These are phyloP conservation scores for Folsomia manolachei DNA, from an alignment of 2,888 invertebrate species.

Conservation along the genomic window DNA sequence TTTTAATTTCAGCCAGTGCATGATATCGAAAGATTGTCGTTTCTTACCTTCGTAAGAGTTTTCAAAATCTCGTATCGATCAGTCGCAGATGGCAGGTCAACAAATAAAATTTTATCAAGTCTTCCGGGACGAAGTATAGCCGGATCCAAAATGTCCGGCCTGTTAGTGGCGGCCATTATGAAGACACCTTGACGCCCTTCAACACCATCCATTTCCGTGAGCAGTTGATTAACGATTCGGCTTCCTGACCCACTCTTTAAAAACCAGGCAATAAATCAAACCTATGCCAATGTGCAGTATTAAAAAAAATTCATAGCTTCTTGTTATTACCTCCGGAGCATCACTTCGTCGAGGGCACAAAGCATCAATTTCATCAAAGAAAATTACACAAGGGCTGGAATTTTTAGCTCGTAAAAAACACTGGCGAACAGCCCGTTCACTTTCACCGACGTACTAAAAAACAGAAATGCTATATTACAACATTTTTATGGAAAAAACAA, in stretches of 20 bases:
- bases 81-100: slow-evolving; percentile 75
- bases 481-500: background rate
- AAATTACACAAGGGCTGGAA: slow-evolving; percentile 96
- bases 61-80: slow-evolving; percentile 85
- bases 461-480: background rate
- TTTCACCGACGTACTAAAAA: slow-evolving; percentile 92
- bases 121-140: slow-evolving; percentile 89
- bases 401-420: slow-evolving; percentile 92
- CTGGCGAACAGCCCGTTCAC: slow-evolving; percentile 92
- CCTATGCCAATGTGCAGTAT: too few relatives aligned
- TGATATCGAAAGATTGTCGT: too few relatives aligned
- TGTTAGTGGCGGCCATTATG: slow-evolving; percentile 91
- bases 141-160: slow-evolving; percentile 94
- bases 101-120: slow-evolving; percentile 83
- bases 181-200: slow-evolving; percentile 88
- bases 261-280: background rate
- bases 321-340: slow-evolving; percentile 61
- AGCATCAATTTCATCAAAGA: slow-evolving; percentile 97
- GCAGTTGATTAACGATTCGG: slow-evolving; percentile 91
- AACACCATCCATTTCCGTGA: slow-evolving; percentile 98
- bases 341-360: slow-evolving; percentile 85
- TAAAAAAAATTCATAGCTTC: too few relatives aligned
- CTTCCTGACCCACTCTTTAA: slow-evolving; percentile 67
- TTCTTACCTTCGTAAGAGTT: slow-evolving; percentile 78
- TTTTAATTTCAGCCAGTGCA: background rate